phyloP scores from a whole-genome alignment of 2,888 invertebrate species.

The Eupithecia subumbrata region DNA sequence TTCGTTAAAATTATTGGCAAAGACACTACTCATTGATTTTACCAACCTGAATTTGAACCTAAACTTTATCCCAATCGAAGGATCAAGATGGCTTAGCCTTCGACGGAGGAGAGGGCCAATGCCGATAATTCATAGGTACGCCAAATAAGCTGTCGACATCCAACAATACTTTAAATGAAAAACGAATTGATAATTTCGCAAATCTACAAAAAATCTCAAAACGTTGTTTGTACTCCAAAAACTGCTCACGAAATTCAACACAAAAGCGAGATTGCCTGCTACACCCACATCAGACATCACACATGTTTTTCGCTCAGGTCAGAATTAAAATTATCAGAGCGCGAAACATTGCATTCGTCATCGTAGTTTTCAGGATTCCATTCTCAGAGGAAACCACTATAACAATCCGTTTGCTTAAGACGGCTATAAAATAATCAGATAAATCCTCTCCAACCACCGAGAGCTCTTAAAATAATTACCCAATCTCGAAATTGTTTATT shows the following conservation, averaged over 20 bases:
- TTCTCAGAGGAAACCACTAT: conserved; percentile 31
- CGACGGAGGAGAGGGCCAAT: background rate
- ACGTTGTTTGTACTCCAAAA: background rate
- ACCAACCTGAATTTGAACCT: background rate
- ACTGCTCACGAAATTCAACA: conserved; percentile 4
- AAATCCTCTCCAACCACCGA: background rate
- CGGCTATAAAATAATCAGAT: background rate
- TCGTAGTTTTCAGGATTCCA: conserved; percentile 43
- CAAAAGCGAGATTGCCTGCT: conserved; percentile 15
- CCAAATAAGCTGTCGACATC: background rate
- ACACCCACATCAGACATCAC: conserved; percentile 24
- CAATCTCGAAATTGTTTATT: background rate
- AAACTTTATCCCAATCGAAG: background rate
- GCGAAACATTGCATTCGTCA: conserved; percentile 45
- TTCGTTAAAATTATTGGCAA: background rate
- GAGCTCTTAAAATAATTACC: background rate
- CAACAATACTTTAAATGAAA: conserved; percentile 3
- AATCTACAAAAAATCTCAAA: background rate
- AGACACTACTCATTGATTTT: background rate
- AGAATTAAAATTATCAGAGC: conserved; percentile 45
- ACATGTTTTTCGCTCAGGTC: conserved; percentile 37
- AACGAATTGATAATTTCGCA: background rate
- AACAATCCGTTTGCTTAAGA: conserved; percentile 1
- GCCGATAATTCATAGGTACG: background rate
- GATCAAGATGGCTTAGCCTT: background rate